phyloP scores from a whole-genome alignment of 2,888 invertebrate species.

The Ennomos quercinarius region DNA sequence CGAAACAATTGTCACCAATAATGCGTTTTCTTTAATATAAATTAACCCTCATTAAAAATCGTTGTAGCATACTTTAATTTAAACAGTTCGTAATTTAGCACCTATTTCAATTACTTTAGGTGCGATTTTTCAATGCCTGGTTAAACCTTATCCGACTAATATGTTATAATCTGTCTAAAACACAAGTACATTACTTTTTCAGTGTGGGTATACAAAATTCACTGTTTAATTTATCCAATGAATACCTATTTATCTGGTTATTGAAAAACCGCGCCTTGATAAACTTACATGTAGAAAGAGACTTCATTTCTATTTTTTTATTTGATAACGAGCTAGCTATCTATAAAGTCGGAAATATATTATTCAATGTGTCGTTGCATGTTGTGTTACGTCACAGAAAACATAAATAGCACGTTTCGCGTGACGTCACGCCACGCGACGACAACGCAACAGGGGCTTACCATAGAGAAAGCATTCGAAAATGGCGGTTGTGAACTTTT shows the following conservation, averaged over 20 bases:
- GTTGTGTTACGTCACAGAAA: background rate
- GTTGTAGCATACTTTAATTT: conserved; percentile 48
- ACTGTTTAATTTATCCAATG: too few species aligned
- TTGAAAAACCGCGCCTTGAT: background rate
- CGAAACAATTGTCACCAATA: too few species aligned
- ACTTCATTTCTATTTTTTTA: conserved; percentile 26
- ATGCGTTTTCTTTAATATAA: conserved; percentile 1
- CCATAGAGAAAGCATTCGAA: too few species aligned
- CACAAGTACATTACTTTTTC: too few species aligned
- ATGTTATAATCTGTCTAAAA: too few species aligned
- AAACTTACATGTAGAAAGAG: conserved; percentile 41
- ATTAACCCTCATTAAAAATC: conserved; percentile 31
- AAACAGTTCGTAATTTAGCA: conserved; percentile 55
- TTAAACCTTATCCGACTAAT: too few species aligned
- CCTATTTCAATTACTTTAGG: conserved; percentile 61
- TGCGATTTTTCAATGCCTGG: conserved; percentile 32
- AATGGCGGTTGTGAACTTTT: too few species aligned
- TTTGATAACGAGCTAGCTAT: conserved; percentile 42
- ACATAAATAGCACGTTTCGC: too few species aligned
- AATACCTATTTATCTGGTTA: too few species aligned
- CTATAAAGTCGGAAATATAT: conserved; percentile 28
- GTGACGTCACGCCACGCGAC: too few species aligned
- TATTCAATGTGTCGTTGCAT: background rate
- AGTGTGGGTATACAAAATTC: too few species aligned
- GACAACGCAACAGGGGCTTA: too few species aligned